Base-by-base conservation (phyloP, 2,797 vertebrate species). In the Buphagus erythrorhynchus region DNA sequence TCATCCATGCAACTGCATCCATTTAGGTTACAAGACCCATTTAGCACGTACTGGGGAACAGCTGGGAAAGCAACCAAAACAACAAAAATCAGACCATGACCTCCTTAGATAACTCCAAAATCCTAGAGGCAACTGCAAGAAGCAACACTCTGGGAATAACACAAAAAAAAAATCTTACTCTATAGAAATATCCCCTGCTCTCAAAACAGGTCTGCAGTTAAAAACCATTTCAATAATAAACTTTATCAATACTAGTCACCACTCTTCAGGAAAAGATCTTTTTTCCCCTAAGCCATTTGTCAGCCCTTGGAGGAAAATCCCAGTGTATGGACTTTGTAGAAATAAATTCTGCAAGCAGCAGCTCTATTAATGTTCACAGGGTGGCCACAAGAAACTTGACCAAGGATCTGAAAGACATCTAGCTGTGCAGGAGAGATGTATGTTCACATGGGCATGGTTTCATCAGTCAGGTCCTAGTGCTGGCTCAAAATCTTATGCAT, bases 191-290 rank as follows among this genome's bases (percentile, higher is more conserved):
- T 20, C n/a, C 28, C 54, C 33, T 65, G 19, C 16, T 45, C 38
- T 81, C 46, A 57, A 55, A 80, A 61, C 19, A 68, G 31, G 43
- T 54, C 58, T 58, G 58, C 25, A 79, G 71, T 43, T 61, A 62
- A 54, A 92, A 92, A 68, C 28, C 19, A 78, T 90, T 86, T 65
- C 65, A 92, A 54, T 55, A 84, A 86, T 22, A 36, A 94, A 48
- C 33, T 65, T 81, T 10, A 92, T 51, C 66, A 81, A 46, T 49
- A 72, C 24, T 10, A 13, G 62, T 31, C 51, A 90, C 15, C 29
- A 48, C 18, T 81, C 43, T 43, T 62, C 42, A 59, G 73, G 76
- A 84, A 84, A 75, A 75, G 7, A 78, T 36, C 61, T 38, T 86
- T 59, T 29, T 16, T 25, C 31, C 24, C 49, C 38, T 33, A 78